A percentile compares a stretch with the other conserved stretches of the same genome.
Evolutionary conservation across 2,113 vertebrate species (phyloP).

Genomic region (Labrus mixtus): DNA sequence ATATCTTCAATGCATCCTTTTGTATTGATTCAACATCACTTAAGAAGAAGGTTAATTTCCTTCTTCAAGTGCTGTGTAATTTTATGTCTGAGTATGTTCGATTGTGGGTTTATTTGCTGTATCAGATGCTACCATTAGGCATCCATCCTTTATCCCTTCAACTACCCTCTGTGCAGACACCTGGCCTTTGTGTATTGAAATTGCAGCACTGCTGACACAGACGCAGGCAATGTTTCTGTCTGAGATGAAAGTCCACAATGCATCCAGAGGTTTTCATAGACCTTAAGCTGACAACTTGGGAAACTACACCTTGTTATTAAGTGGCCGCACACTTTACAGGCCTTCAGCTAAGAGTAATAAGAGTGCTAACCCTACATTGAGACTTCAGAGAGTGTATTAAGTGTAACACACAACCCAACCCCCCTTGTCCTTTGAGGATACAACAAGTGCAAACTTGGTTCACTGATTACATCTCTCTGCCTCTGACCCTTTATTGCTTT

Average conservation of each 20-base stretch:
- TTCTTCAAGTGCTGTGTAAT: constrained; percentile 49
- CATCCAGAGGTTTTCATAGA: constrained; percentile 80
- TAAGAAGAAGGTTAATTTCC: constrained; percentile 48
- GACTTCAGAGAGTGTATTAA: constrained; percentile 81
- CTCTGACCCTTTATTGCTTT: constrained; percentile 61
- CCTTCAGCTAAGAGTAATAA: constrained; percentile 82
- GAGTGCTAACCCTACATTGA: constrained; percentile 76
- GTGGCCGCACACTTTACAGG: constrained; percentile 79
- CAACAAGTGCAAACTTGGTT: constrained; percentile 82
- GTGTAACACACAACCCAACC: constrained; percentile 63
- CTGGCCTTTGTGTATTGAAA: constrained; percentile 81
- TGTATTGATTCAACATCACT: constrained; percentile 33
- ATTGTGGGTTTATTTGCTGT: constrained; percentile 67
- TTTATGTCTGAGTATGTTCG: constrained; percentile 53
- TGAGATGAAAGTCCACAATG: constrained; percentile 80
- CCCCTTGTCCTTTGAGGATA: constrained; percentile 76
- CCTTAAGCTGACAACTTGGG: constrained; percentile 79
- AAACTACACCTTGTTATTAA: constrained; percentile 83
- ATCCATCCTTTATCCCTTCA: constrained; percentile 71
- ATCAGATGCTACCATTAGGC: constrained; percentile 72
- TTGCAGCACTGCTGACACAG: constrained; percentile 69
- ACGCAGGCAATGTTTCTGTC: constrained; percentile 60
- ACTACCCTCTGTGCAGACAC: constrained; percentile 74
- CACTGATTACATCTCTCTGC: constrained; percentile 76
- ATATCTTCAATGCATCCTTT: constrained; percentile 39